Base-by-base conservation (phyloP, 2,797 vertebrate species). In the Hemibagrus guttatus region DNA sequence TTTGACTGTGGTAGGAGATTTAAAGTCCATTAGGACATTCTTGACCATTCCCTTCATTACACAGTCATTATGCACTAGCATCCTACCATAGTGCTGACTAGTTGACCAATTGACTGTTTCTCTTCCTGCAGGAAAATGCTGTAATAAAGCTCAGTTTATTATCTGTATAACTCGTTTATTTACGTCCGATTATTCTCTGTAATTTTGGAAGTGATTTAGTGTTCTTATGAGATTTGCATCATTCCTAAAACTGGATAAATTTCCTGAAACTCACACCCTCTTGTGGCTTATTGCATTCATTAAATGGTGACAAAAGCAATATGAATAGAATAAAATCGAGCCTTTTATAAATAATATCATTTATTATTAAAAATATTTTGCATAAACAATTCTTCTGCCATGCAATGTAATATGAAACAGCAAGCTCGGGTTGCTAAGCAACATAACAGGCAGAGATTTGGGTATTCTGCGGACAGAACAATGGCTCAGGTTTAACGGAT, bases 1-100 rank as follows among this genome's bases (percentile, higher is more conserved):
- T 71, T 85, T 17, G 58, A 42, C 58, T 81, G 17, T 63, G 42
- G 78, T 61, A 59, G 69, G 56, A 72, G 84, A 84, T 89, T 85
- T 42, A 88, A 49, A 21, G 68, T 46, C 72, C 61, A 74, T 85
- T 75, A 86, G 39, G 28, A 4, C 2, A 16, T 23, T 26, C 89
- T 91, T 90, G 35, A 80, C 39, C 26, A 80, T 66, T n/a, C 17
- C 58, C 61, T 81, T 80, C 75, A 8, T 80, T 39, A 42, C 21
- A 49, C 8, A 80, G 31, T 81, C 58, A 46, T 61, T 63, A 42
- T 11, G 12, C 56, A 16, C 11, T 80, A 59, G 3, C 11, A 59
- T 42, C 21, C 31, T 46, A 61, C 3, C 78, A 17, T 46, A 16
- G 35, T 46, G 35, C 13, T 61, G 78, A 81, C 19, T 9, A 39